phyloP scores from a whole-genome alignment of 2,113 vertebrate genomes.

The Burhinus bistriatus region DNA sequence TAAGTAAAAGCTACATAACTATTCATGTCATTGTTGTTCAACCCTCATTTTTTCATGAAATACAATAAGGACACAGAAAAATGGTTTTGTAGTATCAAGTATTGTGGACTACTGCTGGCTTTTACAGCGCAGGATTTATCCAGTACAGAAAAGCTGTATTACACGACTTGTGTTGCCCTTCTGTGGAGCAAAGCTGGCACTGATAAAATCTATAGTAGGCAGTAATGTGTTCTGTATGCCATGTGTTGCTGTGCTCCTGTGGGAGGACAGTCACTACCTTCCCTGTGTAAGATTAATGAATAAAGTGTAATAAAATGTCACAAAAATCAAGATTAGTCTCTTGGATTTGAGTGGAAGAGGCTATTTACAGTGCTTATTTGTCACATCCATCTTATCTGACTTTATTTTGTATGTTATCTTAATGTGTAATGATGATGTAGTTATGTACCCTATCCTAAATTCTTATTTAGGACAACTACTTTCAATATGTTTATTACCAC shows the following conservation, averaged over 20 bases:
- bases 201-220: background rate
- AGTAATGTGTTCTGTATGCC: background rate
- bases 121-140: background rate
- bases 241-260: background rate
- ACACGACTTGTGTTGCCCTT: background rate
- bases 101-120: background rate
- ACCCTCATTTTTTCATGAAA: background rate
- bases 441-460: background rate
- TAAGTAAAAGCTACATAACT: background rate
- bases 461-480: background rate
- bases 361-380: background rate
- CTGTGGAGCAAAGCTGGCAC: background rate
- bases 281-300: conserved; percentile 1
- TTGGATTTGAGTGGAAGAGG: conserved; percentile 1
- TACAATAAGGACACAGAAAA: background rate
- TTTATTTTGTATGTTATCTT: background rate
- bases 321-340: conserved; percentile 15
- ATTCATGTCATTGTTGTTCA: background rate
- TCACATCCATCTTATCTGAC: background rate
- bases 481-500: background rate
- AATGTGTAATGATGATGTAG: background rate
- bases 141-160: background rate
- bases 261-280: background rate
- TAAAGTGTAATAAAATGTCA: conserved; percentile 7
- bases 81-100: background rate